phyloP scores from a whole-genome alignment of 2,888 invertebrate genomes.

The Serripes groenlandicus region DNA sequence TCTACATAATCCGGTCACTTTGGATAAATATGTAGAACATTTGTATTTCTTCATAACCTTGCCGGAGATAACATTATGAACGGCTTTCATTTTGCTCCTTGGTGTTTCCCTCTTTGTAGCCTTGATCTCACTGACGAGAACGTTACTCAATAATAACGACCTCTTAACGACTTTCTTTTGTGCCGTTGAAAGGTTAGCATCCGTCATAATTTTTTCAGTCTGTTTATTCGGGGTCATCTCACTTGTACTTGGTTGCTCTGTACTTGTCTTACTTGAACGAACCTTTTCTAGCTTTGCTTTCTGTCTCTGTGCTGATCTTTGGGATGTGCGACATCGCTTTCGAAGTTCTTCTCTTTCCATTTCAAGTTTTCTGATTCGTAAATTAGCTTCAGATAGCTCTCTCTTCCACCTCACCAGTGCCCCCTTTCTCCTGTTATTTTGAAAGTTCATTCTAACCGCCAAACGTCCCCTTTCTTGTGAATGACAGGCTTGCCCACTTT shows the following conservation, averaged over 20 bases:
- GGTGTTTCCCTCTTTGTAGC: too few relatives aligned
- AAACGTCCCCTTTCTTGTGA: background rate
- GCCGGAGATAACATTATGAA: conserved; percentile 14
- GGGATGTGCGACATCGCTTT: conserved; percentile 19
- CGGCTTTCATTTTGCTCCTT: too few relatives aligned
- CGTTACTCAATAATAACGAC: conserved; percentile 27
- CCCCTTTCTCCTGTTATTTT: conserved; percentile 15
- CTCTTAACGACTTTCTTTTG: conserved; percentile 30
- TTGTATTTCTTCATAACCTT: conserved; percentile 40
- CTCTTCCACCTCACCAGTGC: conserved; percentile 35
- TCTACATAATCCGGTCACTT: conserved; percentile 40
- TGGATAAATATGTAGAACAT: conserved; percentile 5
- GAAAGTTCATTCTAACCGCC: too few relatives aligned
- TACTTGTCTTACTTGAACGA: background rate
- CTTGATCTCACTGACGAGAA: conserved; percentile 7
- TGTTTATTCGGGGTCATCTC: conserved; percentile 41
- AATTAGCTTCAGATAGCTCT: conserved; percentile 23
- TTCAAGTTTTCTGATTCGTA: conserved; percentile 31
- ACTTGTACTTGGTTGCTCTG: too few relatives aligned
- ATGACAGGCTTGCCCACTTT: conserved; percentile 3
- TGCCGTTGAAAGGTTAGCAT: conserved; percentile 16
- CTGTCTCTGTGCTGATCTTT: conserved; percentile 27
- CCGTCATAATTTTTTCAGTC: conserved; percentile 27
- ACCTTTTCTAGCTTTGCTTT: too few relatives aligned
- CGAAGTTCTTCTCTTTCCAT: conserved; percentile 25